phyloP scores from a whole-genome alignment of 2,113 vertebrate species.

The Muscicapa adusta region DNA sequence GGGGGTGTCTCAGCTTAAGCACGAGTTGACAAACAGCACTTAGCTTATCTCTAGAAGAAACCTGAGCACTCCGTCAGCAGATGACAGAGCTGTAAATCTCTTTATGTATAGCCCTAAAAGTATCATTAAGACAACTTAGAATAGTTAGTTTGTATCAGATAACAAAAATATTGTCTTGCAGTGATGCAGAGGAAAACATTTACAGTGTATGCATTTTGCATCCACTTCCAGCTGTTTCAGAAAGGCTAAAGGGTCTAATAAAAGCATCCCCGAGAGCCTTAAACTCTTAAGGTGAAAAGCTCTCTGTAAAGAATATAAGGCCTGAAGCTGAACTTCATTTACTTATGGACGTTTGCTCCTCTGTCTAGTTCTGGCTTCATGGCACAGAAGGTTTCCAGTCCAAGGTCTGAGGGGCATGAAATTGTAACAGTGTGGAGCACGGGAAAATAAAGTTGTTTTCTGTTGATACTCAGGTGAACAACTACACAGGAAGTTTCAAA shows the following conservation, averaged over 20 bases:
- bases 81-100: conserved; percentile 34
- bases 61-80: neutral
- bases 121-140: neutral
- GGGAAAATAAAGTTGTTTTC: neutral
- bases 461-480: neutral
- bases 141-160: neutral
- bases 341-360: neutral
- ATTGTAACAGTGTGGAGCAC: neutral
- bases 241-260: neutral
- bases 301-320: neutral
- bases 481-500: no score
- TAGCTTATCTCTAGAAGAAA: conserved; percentile 21
- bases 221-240: neutral
- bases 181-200: neutral
- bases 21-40: conserved; percentile 7
- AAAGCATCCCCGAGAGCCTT: neutral
- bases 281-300: neutral
- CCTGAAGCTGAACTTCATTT: neutral
- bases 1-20: neutral
- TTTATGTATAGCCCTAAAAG: neutral
- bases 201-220: neutral
- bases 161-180: neutral
- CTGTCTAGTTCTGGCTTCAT: neutral
- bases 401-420: neutral
- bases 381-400: neutral